Evolutionary conservation across 1,140 invertebrate species (phyloP), one percentile per base, ranked within the genome.

Genomic region (Drosophila pseudoobscura): DNA sequence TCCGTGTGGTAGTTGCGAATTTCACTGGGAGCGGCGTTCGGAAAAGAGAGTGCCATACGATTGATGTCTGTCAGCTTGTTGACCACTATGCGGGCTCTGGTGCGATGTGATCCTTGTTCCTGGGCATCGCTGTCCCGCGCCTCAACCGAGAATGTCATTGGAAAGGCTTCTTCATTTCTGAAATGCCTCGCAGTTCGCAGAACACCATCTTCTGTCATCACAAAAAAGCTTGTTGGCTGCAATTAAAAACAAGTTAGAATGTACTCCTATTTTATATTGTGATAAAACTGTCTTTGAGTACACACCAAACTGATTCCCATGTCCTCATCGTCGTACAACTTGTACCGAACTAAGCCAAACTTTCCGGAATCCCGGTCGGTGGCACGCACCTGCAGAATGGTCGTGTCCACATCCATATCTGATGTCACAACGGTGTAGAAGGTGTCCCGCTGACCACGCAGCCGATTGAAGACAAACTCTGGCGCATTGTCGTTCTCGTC

Each of bases 401-500:
- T 94, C 1, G 95, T 95, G 1, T 94, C 94, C 45, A 97, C 93
- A 61, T 96, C 93, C 58, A 94, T 94, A 68, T 95, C 94, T 20
- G 93, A 93, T 0, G 95, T 93, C 8, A 97, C 93, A 0, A 96
- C 96, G 0, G 94, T 94, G 66, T 95, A 95, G 78, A 95, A 96
- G 54, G 94, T 95, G 3, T 93, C 80, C 43, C 87, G 88, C 9
- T 82, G 85, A 3, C 82, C 92, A 7, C 77, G 68, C 6, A 77
- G 24, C 1, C 94, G 93, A 0, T 95, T 94, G 63, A 95, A 96
- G 1, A 96, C 91, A 89, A 98, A 98, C 62, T 94, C 93, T 0
- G 97, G 97, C 3, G 93, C 93, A 88, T 98, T 98, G 83, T 98
- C 97, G 83, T 98, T 98, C 1, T 96, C 94, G 89, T 98, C 97